phyloP scores from a whole-genome alignment of 2,113 vertebrate genomes.

The Solenodon paradoxus region DNA sequence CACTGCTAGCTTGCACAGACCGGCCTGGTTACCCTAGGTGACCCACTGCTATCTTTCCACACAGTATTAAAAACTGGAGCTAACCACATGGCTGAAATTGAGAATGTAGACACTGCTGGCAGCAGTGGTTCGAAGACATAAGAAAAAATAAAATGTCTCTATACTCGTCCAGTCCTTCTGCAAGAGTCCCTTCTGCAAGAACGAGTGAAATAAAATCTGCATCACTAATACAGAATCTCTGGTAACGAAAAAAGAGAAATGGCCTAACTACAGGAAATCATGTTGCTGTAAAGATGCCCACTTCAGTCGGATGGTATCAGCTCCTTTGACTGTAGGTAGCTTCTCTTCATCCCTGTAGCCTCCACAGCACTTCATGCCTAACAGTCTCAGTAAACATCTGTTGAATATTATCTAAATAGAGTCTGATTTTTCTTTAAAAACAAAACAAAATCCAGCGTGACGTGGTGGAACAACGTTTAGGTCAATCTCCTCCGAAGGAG shows the following conservation, averaged over 20 bases:
- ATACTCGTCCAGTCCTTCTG: not conserved
- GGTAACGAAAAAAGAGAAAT: not conserved
- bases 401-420: not conserved
- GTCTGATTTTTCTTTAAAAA: not conserved
- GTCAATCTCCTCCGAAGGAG: too few relatives aligned
- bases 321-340: not conserved
- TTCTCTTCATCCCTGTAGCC: not conserved
- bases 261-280: not conserved
- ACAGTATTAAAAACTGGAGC: not conserved
- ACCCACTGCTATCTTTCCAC: not conserved
- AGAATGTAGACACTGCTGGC: not conserved
- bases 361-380: not conserved
- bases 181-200: not conserved
- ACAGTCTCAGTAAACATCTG: not conserved
- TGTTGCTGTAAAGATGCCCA: not conserved
- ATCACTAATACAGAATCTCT: not conserved
- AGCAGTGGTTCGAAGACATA: not conserved
- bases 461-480: too few relatives aligned
- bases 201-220: not conserved
- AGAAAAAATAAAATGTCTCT: not conserved
- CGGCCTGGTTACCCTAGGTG: not conserved
- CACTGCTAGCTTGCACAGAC: not conserved
- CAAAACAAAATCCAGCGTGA: too few relatives aligned
- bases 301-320: not conserved
- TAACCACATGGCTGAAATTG: not conserved